Percentiles rank a stretch among this genome's conserved stretches.
phyloP scores from a whole-genome alignment of 2,888 invertebrate genomes.

The Vandiemenella viatica region DNA sequence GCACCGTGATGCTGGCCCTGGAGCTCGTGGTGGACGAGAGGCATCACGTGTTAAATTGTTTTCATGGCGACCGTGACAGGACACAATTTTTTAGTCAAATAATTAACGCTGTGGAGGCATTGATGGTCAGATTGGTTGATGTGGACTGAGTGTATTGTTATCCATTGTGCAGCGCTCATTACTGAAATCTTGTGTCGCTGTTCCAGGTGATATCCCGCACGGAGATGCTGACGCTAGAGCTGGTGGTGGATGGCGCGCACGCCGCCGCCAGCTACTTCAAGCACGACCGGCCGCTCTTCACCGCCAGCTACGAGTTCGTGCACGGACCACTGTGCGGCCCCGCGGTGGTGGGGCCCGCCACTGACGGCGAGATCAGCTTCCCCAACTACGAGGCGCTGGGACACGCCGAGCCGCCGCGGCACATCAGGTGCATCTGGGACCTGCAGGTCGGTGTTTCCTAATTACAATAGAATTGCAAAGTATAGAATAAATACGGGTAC shows the following conservation, averaged over 20 bases:
- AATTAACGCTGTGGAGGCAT: no score
- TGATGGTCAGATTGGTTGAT: no score
- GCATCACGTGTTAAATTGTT: no score
- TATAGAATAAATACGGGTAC: no score
- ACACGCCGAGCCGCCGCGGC: slow-evolving; percentile 30
- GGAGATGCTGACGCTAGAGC: slow-evolving; percentile 63
- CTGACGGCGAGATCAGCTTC: slow-evolving; percentile 76
- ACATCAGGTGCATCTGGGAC: slow-evolving; percentile 61
- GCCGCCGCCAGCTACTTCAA: slow-evolving; percentile 80
- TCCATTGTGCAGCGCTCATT: slow-evolving; percentile 49
- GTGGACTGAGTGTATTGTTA: no score
- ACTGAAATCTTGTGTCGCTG: slow-evolving; percentile 52
- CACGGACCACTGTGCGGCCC: slow-evolving; percentile 81
- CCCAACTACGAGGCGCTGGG: slow-evolving; percentile 67
- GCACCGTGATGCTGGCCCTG: no score
- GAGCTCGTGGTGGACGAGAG: no score
- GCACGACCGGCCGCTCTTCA: slow-evolving; percentile 66
- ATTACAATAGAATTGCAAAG: no score
- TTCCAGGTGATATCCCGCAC: slow-evolving; percentile 54
- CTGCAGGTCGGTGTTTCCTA: no score
- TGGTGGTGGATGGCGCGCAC: slow-evolving; percentile 70
- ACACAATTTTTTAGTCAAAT: no score
- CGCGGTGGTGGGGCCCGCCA: slow-evolving; percentile 58
- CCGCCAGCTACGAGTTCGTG: slow-evolving; percentile 76
- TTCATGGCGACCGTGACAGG: no score